Percentiles rank a stretch among this genome's conserved stretches.
These are phyloP conservation scores for Sturmia bella DNA, from an alignment of 2,888 invertebrate species.

Conservation along the genomic window DNA sequence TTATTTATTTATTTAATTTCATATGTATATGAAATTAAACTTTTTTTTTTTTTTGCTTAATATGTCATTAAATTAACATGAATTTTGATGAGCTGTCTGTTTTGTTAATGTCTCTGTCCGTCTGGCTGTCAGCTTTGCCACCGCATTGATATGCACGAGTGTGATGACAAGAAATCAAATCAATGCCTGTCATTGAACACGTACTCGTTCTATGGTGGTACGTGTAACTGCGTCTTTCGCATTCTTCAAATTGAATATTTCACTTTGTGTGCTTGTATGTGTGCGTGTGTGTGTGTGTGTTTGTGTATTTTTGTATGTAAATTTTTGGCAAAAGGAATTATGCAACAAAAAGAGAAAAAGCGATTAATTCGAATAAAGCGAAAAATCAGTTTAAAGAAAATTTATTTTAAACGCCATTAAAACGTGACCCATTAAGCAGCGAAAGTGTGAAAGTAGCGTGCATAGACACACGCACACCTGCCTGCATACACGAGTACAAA, in stretches of 20 bases:
- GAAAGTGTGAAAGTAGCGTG: too few species aligned
- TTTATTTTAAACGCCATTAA: slow-evolving; percentile 10
- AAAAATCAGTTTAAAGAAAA: slow-evolving; percentile 17
- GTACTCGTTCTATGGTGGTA: slow-evolving; percentile 50
- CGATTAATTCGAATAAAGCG: slow-evolving; percentile 36
- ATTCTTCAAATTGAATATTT: slow-evolving; percentile 58
- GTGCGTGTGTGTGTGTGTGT: not conserved
- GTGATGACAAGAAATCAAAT: slow-evolving; percentile 60
- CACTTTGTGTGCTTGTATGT: slow-evolving; percentile 5
- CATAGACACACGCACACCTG: not conserved
- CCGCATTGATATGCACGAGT: slow-evolving; percentile 34
- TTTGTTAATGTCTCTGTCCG: not conserved
- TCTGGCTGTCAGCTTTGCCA: not conserved
- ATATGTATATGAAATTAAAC: slow-evolving; percentile 5
- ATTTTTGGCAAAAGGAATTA: not conserved
- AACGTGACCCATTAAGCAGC: slow-evolving; percentile 41
- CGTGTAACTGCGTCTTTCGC: slow-evolving; percentile 62
- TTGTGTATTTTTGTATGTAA: not conserved
- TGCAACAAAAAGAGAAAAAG: slow-evolving; percentile 32
- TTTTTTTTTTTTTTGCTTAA: slow-evolving; percentile 11
- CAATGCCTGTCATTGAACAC: slow-evolving; percentile 63
- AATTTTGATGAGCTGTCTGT: slow-evolving; percentile 40
- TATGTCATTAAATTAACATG: slow-evolving; percentile 4
- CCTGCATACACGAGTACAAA: not conserved
- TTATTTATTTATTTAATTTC: slow-evolving; percentile 54